Base-by-base conservation (phyloP, 2,888 invertebrate species). In the Pomacea canaliculata region DNA sequence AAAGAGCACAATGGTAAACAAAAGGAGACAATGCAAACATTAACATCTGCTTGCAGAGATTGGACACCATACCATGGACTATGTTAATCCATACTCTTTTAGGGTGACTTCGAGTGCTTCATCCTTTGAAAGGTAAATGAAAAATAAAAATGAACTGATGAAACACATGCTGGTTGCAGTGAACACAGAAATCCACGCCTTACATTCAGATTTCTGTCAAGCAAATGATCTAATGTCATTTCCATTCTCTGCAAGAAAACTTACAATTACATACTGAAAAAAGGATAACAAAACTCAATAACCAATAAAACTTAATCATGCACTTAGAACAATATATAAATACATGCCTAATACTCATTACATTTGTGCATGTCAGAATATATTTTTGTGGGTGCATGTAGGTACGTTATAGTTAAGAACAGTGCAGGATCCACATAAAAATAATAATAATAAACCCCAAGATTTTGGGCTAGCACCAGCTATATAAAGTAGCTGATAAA, bases 101-200 rank as follows among this genome's bases (percentile, higher is more conserved):
- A 97, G 95, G 91, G 96, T 96, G 91, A 95, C 95, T 92, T 97
- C 96, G 92, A 97, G 95, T 90, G 96, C 96, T 94, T 97, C 97
- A 92, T 97, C 97, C 97, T 95, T 93, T 48, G 76, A 78, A 80
- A 84, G 78, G 70, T 77, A 78, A 79, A 56, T 72, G 74, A 77
- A 59, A 70, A 51, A 71, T 56, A 51, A 51, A n/a, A 72, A n/a
- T 37, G 2, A 70, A 63, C 46, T 13, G 63, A 59, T 10, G 51
- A 74, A 23, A 19, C 66, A 48, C 60, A 63, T 65, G 70, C 37
- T 23, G 48, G 69, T 49, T 37, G 62, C 65, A 37, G 27, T 46
- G 18, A 66, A 49, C 12, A n/a, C 27, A 23, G 8, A 72, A 46
- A 5, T n/a, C 16, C 62, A 70, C 59, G 70, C 65, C 48, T 19